Base-by-base conservation (phyloP, 2,797 vertebrate genomes). In the Tragopan temminckii region DNA sequence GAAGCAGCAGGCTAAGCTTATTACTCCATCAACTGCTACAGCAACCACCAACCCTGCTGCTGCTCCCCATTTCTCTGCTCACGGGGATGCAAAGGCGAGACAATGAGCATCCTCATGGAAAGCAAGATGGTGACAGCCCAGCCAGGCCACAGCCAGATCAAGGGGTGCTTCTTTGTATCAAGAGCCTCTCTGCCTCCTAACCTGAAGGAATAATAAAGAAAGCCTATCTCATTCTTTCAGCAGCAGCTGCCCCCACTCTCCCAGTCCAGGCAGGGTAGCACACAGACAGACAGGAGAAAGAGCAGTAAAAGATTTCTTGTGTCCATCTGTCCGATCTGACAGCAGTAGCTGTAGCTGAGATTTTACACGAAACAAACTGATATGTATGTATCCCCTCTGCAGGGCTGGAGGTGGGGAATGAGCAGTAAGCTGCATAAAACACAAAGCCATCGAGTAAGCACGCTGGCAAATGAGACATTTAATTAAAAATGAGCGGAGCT, bases 181-280 rank as follows among this genome's bases (percentile, higher is more conserved):
- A 96, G 29, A 55, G 61, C 72, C 85, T 93, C 71, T 75, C 83
- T 83, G 70, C 85, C 89, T 92, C 80, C 64, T 85, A 57, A 42
- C 25, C 63, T 93, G 81, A 92, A 71, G 69, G 68, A 95, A 92
- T 89, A 94, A 91, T 87, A 76, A 93, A 82, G 85, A 85, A 92
- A 92, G 64, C 46, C 68, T 89, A 48, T 70, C 81, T 94, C 88
- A 63, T 81, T 90, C 63, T 88, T 92, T 83, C 42, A 94, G 68
- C 74, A 91, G 45, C 91, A 91, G 70, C 94, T 95, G 91, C 45
- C 50, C 94, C 84, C 85, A 46, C 55, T 64, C 61, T 85, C 43
- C 67, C 0, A 1, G 91, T 78, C 72, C 92, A 85, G 68, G 68
- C 33, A 3, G 58, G n/a, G 76, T 35, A 76, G 57, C 48, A 85